These are phyloP conservation scores for Ormyrus thymus DNA, from an alignment of 2,888 invertebrate genomes.

Conservation along the genomic window DNA sequence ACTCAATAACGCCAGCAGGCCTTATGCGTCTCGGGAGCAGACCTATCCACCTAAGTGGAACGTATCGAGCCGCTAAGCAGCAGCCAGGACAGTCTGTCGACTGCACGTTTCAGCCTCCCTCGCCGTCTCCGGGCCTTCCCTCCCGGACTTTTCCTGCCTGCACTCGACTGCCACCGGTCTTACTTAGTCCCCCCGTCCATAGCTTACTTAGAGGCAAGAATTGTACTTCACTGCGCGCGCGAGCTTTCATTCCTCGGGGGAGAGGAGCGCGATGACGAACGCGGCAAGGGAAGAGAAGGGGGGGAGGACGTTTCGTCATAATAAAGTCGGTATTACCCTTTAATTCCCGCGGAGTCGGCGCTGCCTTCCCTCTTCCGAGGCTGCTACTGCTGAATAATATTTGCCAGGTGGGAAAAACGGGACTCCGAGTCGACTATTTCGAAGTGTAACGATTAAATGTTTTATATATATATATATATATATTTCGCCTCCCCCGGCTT, in stretches of 20 bases:
- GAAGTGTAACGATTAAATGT: slow-evolving; percentile 31
- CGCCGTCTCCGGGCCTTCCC: slow-evolving; percentile 46
- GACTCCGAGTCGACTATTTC: background rate
- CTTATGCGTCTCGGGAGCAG: no score
- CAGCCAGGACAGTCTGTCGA: slow-evolving; percentile 60
- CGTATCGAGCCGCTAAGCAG: slow-evolving; percentile 67
- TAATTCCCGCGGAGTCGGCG: slow-evolving; percentile 14
- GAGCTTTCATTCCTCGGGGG: background rate
- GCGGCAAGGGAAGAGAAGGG: background rate
- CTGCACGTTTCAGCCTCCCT: slow-evolving; percentile 55
- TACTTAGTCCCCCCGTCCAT: slow-evolving; percentile 49
- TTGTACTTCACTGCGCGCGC: slow-evolving; percentile 60
- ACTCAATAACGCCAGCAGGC: no score
- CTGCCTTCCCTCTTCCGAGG: background rate
- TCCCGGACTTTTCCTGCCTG: slow-evolving; percentile 20
- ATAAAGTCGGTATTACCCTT: slow-evolving; percentile 48
- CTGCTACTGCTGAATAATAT: slow-evolving; percentile 38
- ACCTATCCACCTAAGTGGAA: slow-evolving; percentile 65
- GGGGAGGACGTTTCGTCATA: slow-evolving; percentile 26
- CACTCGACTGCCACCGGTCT: slow-evolving; percentile 33
- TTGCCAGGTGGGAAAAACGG: background rate
- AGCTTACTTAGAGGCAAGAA: slow-evolving; percentile 64
- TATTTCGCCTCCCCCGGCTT: background rate
- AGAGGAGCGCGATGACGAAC: background rate
- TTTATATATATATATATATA: background rate